phyloP scores from a whole-genome alignment of 30 jellyfish, hydroid and myxozoan genomes.

The Aurelia aurita region DNA sequence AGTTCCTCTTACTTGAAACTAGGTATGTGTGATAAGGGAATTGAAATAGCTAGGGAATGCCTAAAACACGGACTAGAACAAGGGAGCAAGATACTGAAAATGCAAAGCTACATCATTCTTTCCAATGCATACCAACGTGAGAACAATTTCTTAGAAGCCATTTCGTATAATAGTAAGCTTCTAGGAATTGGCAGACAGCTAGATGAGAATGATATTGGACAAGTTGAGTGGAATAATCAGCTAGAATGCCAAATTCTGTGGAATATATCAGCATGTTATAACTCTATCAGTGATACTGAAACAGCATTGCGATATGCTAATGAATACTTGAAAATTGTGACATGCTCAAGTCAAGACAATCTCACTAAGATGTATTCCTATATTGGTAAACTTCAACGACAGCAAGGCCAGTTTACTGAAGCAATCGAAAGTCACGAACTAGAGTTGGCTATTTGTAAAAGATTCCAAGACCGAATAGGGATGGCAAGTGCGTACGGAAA shows the following conservation, averaged over 20 bases:
- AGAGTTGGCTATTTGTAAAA: conserved; percentile 62
- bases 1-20: conserved; percentile 41
- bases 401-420: conserved; percentile 2
- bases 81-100: conserved; percentile 18
- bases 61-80: conserved; percentile 8
- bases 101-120: conserved; percentile 59
- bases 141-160: conserved; percentile 18
- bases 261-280: conserved; percentile 58
- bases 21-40: conserved; percentile 11
- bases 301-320: conserved; percentile 54
- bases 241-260: conserved; percentile 55
- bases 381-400: conserved; percentile 25
- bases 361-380: conserved; percentile 28
- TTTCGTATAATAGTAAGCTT: conserved; percentile 26
- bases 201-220: neutral
- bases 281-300: conserved; percentile 16
- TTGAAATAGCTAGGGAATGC: conserved; percentile 31
- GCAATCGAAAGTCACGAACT: conserved; percentile 50
- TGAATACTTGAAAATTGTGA: conserved; percentile 31
- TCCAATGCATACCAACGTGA: conserved; percentile 51
- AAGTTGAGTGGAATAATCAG: conserved; percentile 52
- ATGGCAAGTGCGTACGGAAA: conserved; percentile 62
- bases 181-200: conserved; percentile 47
- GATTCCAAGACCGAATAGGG: conserved; percentile 52
- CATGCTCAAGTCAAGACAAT: conserved; percentile 53